Base-by-base conservation (phyloP, 2,797 vertebrate genomes). In the Lepus townsendii region DNA sequence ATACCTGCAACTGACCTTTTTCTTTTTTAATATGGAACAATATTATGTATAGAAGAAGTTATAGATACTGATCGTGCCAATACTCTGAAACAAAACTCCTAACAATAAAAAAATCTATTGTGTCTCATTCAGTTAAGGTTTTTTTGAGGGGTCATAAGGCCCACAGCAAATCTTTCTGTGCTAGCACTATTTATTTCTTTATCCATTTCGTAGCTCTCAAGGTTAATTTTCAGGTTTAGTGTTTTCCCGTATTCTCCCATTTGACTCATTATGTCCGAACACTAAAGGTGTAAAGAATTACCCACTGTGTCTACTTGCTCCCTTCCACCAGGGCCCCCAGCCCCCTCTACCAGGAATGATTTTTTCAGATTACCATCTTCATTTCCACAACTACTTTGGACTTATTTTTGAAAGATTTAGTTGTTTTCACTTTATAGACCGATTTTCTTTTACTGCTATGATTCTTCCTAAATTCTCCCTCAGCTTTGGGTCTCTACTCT, bases 131-230 rank as follows among this genome's bases (percentile, higher is more conserved):
- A 24, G 30, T 50, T 66, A 63, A 79, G 2, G 17, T 76, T 82
- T 68, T 42, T 42, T 42, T 42, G 42, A 7, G 42, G 26, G 17
- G 2, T 19, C 19, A 30, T 32, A 5, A 66, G 54, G 62, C 57
- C 79, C 75, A 77, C 72, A 77, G 63, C 63, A 93, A 91, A 84
- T 24, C 14, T 68, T 80, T 90, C 47, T 82, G 27, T 10, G 22
- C 63, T 75, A n/a, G 22, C n/a, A 30, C 22, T 65, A 63, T 24
- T 77, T 35, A 32, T 66, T 91, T 88, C 78, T 76, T 24, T 54
- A 60, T 52, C 83, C 19, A n/a, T 17, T 52, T 72, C 38, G 14
- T 42, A 4, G 24, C 30, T 47, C 50, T 75, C 50, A 19, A 65
- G 82, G 50, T 63, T 65, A 87, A 65, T 57, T 35, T 75, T 54